Evolutionary conservation across 1,140 invertebrate species (phyloP), one percentile per base, ranked within the genome.

Genomic region (Mya arenaria): DNA sequence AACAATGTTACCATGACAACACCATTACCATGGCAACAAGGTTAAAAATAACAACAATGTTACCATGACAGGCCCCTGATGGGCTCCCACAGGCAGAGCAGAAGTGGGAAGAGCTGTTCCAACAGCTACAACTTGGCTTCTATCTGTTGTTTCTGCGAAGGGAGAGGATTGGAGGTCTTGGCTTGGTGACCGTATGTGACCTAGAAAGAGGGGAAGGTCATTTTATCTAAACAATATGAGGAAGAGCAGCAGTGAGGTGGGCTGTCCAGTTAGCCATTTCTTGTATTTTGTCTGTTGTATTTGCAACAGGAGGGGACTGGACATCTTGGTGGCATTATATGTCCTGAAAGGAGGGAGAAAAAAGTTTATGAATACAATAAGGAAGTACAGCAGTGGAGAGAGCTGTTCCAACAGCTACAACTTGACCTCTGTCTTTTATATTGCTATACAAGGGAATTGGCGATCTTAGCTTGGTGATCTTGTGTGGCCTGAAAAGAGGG

Each of bases 1-100:
- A n/a, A n/a, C n/a, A n/a, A n/a, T n/a, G n/a, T n/a, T n/a, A n/a
- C n/a, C n/a, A n/a, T n/a, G n/a, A n/a, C n/a, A n/a, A n/a, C n/a
- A n/a, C n/a, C n/a, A n/a, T n/a, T n/a, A n/a, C n/a, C n/a, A n/a
- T n/a, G n/a, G n/a, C n/a, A n/a, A n/a, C n/a, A n/a, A n/a, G n/a
- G n/a, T n/a, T n/a, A 75, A 58, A 32, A 58, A 52, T 23, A 39
- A 17, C 36, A n/a, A 13, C 34, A 63, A 23, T 5, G 89, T 80
- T 82, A 94, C 94, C 97, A 99, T 98, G 39, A 99, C 98, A n/a
- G 97, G 97, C n/a, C 96, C 97, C 93, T 97, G 97, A 90, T 97
- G 96, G 28, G 96, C 95, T 48, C 95, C 95, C 92, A 90, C 84
- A 39, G 91, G 90, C 17, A 94, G 92, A 17, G 97, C 96, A 60